phyloP scores from a whole-genome alignment of 2,113 vertebrate species.

The Aegithalos caudatus region DNA sequence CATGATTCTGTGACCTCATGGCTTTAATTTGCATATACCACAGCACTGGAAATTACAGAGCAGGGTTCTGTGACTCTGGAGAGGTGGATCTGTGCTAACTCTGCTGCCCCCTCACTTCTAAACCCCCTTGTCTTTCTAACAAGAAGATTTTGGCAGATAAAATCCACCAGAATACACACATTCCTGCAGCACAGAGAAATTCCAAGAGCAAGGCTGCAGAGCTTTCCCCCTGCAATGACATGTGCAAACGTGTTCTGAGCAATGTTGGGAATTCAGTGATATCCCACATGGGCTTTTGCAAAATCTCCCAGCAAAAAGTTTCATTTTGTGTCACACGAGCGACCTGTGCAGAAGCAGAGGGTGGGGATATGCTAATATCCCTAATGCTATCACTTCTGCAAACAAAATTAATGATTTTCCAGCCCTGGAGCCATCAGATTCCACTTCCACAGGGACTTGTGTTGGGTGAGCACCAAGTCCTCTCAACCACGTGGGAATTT shows the following conservation, averaged over 20 bases:
- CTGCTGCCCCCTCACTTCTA: not conserved
- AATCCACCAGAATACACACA: not conserved
- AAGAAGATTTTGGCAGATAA: not conserved
- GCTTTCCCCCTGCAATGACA: not conserved
- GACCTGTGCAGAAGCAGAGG: not conserved
- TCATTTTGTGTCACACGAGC: not conserved
- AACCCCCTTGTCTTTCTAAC: not conserved
- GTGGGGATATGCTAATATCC: not conserved
- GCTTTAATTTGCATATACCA: fast-evolving
- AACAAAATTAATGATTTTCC: constrained; percentile 7
- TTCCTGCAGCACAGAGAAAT: not conserved
- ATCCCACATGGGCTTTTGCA: not conserved
- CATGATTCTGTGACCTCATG: not conserved
- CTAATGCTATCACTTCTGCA: not conserved
- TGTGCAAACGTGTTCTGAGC: not conserved
- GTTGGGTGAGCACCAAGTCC: not conserved
- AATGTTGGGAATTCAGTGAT: not conserved
- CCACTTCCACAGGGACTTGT: not conserved
- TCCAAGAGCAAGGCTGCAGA: not conserved
- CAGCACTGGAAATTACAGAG: fast-evolving
- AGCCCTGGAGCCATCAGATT: not conserved
- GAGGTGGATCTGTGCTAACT: fast-evolving
- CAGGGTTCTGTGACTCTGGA: not conserved
- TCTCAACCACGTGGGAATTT: not conserved
- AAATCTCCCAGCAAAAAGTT: not conserved